phyloP scores from a whole-genome alignment of 2,113 vertebrate species.

The Megalops atlanticus region DNA sequence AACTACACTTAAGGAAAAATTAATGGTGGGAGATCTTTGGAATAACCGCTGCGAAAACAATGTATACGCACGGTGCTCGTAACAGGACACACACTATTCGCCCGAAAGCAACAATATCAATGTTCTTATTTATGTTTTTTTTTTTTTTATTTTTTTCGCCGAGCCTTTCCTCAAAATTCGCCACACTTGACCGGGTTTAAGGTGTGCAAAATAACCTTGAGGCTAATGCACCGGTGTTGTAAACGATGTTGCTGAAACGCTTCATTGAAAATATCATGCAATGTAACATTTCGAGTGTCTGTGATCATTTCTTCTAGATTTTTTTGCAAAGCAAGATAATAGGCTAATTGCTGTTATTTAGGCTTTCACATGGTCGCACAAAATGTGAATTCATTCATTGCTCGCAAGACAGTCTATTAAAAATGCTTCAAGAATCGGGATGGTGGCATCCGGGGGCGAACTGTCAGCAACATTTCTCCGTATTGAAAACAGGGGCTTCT shows the following conservation, averaged over 20 bases:
- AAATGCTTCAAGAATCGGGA: slow-evolving; percentile 55
- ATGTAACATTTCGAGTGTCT: not conserved
- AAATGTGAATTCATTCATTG: slow-evolving; percentile 3
- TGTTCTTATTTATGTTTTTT: no score
- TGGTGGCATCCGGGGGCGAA: slow-evolving; percentile 69
- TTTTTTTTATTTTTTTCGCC: not conserved
- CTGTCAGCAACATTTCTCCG: slow-evolving; percentile 77
- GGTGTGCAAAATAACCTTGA: no score
- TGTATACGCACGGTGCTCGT: slow-evolving; percentile 27
- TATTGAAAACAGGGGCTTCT: slow-evolving; percentile 79
- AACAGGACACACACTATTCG: not conserved
- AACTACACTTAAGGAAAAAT: slow-evolving; percentile 63
- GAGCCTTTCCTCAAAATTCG: not conserved
- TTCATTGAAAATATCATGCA: not conserved
- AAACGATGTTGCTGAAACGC: not conserved
- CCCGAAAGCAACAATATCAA: not conserved
- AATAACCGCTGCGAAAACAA: slow-evolving; percentile 51
- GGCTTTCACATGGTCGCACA: not conserved
- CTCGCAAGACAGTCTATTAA: not conserved
- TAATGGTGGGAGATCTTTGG: slow-evolving; percentile 70
- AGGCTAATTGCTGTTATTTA: not conserved
- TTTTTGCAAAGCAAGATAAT: not conserved
- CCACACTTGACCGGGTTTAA: not conserved
- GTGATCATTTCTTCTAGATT: not conserved
- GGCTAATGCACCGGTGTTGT: not conserved